Evolutionary conservation across 2,797 vertebrate species (phyloP), one percentile per base, ranked within the genome.

Genomic region (Cyprinella venusta): DNA sequence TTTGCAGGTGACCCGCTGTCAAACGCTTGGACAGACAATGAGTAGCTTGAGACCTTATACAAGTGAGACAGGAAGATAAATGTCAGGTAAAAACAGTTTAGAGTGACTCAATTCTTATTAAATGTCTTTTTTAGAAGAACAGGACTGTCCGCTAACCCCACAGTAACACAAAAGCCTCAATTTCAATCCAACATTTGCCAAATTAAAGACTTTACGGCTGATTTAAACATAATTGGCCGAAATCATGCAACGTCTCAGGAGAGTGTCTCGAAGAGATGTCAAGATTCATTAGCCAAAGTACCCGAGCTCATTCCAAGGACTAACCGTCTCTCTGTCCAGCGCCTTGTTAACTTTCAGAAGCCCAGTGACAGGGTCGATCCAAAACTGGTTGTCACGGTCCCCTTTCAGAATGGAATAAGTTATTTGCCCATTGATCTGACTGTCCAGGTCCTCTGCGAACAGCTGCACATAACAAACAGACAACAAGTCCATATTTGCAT

Each of bases 251-350:
- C 36, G 26, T 76, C 76, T 74, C 72, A 10, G 56, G 64, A 72
- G 54, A 65, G 50, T 9, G 38, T 80, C 76, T 78, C 24, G 69
- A 71, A 80, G 76, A 84, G 50, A 15, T 80, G 76, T 86, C 86
- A 85, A 59, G 71, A 76, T 63, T 80, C 71, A 79, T 87, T 86
- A 82, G 65, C 61, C 54, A 24, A 59, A 78, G 82, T 81, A 77
- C 84, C 86, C 70, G 77, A 72, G 80, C 67, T 75, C 79, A 71
- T 83, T 87, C 76, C 76, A 83, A 75, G 38, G 76, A 84, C 95
- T 95, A 92, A 99, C 98, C 86, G 94, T 94, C 90, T 99, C 98
- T 91, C 98, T 94, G 92, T 99, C 97, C 38, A 99, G 95, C 86
- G 93, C 94, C 89, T 95, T 98, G 88, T 97, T 97, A 90, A 99